Conservation (phyloP, 2,888 invertebrate genomes). For the Acleris literana region DNA sequence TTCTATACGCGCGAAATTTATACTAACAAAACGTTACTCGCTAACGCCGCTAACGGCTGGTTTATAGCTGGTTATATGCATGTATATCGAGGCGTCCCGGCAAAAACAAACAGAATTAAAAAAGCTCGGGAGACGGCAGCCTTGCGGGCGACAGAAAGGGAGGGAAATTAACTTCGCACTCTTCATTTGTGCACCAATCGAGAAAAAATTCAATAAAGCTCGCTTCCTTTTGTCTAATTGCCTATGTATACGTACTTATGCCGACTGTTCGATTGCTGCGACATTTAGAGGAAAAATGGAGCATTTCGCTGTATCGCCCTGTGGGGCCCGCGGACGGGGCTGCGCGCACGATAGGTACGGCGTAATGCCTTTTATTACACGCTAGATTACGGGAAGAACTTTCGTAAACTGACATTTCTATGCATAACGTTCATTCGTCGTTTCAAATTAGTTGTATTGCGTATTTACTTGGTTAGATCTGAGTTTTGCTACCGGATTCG, state of each 20-base stretch:
- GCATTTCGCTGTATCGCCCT: constrained; percentile 44
- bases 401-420: not conserved
- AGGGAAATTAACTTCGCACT: constrained; percentile 68
- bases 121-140: constrained; percentile 59
- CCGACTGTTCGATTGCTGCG: constrained; percentile 62
- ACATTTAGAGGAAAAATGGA: constrained; percentile 57
- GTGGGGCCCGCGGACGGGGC: constrained; percentile 39
- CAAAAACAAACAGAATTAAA: constrained; percentile 66
- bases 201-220: constrained; percentile 81
- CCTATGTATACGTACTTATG: constrained; percentile 70
- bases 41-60: constrained; percentile 5
- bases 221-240: constrained; percentile 80
- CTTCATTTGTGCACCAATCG: constrained; percentile 78
- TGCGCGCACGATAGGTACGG: constrained; percentile 25
- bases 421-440: not conserved
- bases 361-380: constrained; percentile 10
- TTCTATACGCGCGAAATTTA: constrained; percentile 52
- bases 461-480: no score
- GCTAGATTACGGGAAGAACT: constrained; percentile 4
- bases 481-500: no score
- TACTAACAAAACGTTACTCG: constrained; percentile 39
- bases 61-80: constrained; percentile 32
- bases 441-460: no score
- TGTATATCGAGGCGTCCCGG: constrained; percentile 37
- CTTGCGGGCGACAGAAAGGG: constrained; percentile 67